Evolutionary conservation across 2,888 invertebrate genomes (phyloP), one percentile per base, ranked within the genome.

Genomic region (Dysmachus trigonus): DNA sequence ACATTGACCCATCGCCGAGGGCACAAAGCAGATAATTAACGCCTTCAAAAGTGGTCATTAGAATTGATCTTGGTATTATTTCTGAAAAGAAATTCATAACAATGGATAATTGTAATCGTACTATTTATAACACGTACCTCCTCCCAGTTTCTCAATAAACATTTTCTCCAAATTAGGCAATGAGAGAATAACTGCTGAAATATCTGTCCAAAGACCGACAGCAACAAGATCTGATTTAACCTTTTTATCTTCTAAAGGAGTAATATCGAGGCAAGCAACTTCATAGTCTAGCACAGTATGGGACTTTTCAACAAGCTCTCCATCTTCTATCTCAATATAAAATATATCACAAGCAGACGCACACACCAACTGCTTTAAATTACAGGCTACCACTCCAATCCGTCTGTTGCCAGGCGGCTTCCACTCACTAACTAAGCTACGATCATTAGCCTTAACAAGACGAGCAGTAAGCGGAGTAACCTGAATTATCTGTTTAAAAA

Each of bases 131-230:
- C 81, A 88, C 88, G 88, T 90, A 96, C 96, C 96, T 89, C 98
- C 98, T 41, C 97, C 96, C 0, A 99, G 93, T 90, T 96, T 95
- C 93, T 99, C 98, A 33, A 96, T 96, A 90, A 97, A 96, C 85
- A 98, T 94, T 89, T 96, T 95, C 86, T 94, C 94, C 83, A 99
- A 93, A 86, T 94, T 94, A 0, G 99, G 98, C 87, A 99, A 91
- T 13, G 95, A 94, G 33, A 99, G 93, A 87, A 99, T 95, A 13
- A 98, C 94, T 41, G 98, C 97, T 0, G 98, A 98, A 89, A 99
- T 98, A 90, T 99, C 98, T 0, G 98, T 98, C 99, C 99, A 99
- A 76, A 99, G 93, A 0, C 99, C 99, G 10, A 99, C 97, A 18
- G 98, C 98, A 51, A 97, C 96, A 87, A 98, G 93, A 83, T 95